A percentile compares a stretch with the other conserved stretches of the same genome.
These are phyloP conservation scores for Leptoteleia sp. DNA, from an alignment of 1,140 invertebrate genomes.

Conservation along the genomic window DNA sequence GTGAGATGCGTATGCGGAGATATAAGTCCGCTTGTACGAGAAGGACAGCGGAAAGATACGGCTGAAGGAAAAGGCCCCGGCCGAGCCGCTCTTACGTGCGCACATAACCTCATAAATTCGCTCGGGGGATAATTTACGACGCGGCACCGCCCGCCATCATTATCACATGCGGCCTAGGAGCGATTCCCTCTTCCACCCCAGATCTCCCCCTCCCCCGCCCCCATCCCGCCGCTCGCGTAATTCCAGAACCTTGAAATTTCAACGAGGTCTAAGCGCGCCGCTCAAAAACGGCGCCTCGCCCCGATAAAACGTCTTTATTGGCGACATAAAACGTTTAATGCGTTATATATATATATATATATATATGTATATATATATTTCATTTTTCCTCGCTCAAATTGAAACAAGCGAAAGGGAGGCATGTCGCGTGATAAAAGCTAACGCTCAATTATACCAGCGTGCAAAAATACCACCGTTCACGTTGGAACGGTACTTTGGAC, in stretches of 20 bases:
- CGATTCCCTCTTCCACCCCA: conserved; percentile 42
- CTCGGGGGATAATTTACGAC: conserved; percentile 74
- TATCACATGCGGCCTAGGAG: conserved; percentile 66
- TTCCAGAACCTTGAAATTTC: conserved; percentile 55
- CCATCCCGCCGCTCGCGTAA: conserved; percentile 60
- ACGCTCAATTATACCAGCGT: conserved; percentile 21
- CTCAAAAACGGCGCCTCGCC: conserved; percentile 14
- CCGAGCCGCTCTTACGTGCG: conserved; percentile 54
- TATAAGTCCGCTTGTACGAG: conserved; percentile 18
- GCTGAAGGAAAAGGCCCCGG: conserved; percentile 15
- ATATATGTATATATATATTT: too few relatives aligned
- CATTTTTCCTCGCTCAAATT: conserved; percentile 29
- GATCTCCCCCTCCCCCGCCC: too few relatives aligned
- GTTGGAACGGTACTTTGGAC: conserved; percentile 20
- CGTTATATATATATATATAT: too few relatives aligned
- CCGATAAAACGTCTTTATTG: conserved; percentile 49
- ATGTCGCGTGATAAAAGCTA: conserved; percentile 33
- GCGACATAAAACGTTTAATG: too few relatives aligned
- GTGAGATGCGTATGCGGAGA: conserved; percentile 56
- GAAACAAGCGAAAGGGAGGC: conserved; percentile 28
- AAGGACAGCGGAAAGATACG: conserved; percentile 25
- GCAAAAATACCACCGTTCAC: conserved; percentile 12
- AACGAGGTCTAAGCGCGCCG: conserved; percentile 5
- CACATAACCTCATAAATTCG: conserved; percentile 75
- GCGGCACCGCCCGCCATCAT: conserved; percentile 75